Conservation (phyloP, 2,888 invertebrate genomes). For the Orgyia antiqua region DNA sequence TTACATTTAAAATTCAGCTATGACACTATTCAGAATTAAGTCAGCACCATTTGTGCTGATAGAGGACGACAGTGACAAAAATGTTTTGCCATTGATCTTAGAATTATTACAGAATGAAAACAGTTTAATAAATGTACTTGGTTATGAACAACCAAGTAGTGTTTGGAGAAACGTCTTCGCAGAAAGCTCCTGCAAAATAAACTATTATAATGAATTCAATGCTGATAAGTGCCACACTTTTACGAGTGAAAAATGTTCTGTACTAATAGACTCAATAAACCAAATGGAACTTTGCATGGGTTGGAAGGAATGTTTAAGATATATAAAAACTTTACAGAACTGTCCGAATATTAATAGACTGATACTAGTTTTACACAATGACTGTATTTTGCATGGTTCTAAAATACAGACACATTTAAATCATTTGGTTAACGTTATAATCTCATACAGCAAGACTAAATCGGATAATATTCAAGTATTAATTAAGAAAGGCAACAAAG, state of each 20-base stretch:
- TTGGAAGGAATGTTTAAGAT: slow-evolving; percentile 51
- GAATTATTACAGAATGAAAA: slow-evolving; percentile 41
- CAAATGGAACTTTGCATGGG: slow-evolving; percentile 58
- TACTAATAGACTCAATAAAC: slow-evolving; percentile 63
- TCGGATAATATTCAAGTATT: slow-evolving; percentile 45
- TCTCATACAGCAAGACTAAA: slow-evolving; percentile 43
- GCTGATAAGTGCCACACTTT: slow-evolving; percentile 28
- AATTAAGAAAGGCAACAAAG: slow-evolving; percentile 74
- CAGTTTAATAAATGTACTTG: slow-evolving; percentile 39
- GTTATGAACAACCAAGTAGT: slow-evolving; percentile 50
- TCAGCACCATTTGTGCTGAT: slow-evolving; percentile 51
- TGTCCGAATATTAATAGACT: slow-evolving; percentile 43
- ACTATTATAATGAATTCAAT: slow-evolving; percentile 39
- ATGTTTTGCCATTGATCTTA: slow-evolving; percentile 48
- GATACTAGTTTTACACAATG: slow-evolving; percentile 65
- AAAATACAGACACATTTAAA: slow-evolving; percentile 62
- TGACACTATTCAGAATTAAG: slow-evolving; percentile 56
- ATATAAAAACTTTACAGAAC: slow-evolving; percentile 34
- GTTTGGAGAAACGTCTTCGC: slow-evolving; percentile 52
- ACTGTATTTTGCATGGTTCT: slow-evolving; percentile 58
- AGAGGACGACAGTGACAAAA: slow-evolving; percentile 57
- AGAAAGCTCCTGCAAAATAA: slow-evolving; percentile 29
- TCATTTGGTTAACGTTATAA: slow-evolving; percentile 59
- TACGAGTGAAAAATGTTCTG: slow-evolving; percentile 33
- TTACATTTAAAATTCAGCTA: too few relatives aligned